phyloP scores from a whole-genome alignment of 2,113 vertebrate species.

The Alethe diademata region DNA sequence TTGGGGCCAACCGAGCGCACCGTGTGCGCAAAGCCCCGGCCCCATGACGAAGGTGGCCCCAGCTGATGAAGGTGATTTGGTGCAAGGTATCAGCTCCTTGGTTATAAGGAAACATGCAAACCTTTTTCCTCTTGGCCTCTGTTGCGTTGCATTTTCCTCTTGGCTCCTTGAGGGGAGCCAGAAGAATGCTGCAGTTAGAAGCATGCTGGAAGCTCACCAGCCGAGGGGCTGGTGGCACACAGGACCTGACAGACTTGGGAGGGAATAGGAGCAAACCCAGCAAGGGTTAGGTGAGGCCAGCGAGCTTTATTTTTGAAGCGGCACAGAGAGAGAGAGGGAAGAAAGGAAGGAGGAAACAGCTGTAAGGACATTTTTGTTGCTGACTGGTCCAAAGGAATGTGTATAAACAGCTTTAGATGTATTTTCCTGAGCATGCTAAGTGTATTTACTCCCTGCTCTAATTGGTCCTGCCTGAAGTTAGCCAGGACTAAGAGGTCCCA shows the following conservation, averaged over 20 bases:
- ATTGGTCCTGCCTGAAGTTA: slow-evolving; percentile 49
- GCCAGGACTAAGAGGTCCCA: slow-evolving; percentile 51
- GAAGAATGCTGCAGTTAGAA: not conserved
- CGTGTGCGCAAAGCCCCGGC: not conserved
- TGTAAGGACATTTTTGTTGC: slow-evolving; percentile 53
- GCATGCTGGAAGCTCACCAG: not conserved
- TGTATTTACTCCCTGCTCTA: slow-evolving; percentile 58
- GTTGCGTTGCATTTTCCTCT: not conserved
- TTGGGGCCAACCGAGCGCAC: not conserved
- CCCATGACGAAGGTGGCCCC: not conserved
- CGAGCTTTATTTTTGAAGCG: not conserved
- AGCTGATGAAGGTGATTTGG: not conserved
- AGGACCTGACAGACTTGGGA: not conserved
- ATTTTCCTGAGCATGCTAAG: slow-evolving; percentile 55
- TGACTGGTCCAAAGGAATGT: slow-evolving; percentile 52
- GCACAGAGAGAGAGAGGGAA: not conserved
- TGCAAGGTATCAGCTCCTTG: not conserved
- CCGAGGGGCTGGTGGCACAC: not conserved
- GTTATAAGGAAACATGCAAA: not conserved
- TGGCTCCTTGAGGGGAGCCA: not conserved
- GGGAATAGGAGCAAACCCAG: not conserved
- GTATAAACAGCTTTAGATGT: slow-evolving; percentile 60
- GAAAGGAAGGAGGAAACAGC: slow-evolving; percentile 28
- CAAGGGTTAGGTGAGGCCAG: slow-evolving; percentile 47
- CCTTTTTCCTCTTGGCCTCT: not conserved